phyloP scores from a whole-genome alignment of 2,797 vertebrate species.

The Ptychobarbus kaznakovi region DNA sequence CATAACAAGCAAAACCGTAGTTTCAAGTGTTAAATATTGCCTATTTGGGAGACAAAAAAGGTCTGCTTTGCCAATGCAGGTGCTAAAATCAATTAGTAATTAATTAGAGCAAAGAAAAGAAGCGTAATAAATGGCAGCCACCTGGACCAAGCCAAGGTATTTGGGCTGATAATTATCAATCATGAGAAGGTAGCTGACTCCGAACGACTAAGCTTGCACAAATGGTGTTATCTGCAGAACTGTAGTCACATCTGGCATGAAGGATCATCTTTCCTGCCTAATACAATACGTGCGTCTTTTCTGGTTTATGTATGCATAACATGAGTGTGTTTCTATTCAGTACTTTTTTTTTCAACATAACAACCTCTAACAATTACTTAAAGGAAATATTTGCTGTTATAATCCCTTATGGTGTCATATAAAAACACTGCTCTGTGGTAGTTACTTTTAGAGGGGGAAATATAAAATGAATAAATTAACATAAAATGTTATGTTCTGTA shows the following conservation, averaged over 20 bases:
- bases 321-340: background rate
- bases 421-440: background rate
- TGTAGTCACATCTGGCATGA: conserved; percentile 35
- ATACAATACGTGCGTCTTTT: background rate
- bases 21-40: conserved; percentile 51
- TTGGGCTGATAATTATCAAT: conserved; percentile 80
- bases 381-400: background rate
- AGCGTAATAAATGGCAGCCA: conserved; percentile 79
- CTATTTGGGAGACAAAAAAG: conserved; percentile 63
- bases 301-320: background rate
- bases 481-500: background rate
- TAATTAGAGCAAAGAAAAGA: conserved; percentile 74
- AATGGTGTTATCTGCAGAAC: conserved; percentile 42
- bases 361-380: conserved; percentile 16
- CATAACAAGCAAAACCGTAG: conserved; percentile 20
- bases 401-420: background rate
- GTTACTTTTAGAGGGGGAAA: conserved; percentile 8
- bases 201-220: conserved; percentile 34
- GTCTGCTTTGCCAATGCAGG: conserved; percentile 73
- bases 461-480: background rate
- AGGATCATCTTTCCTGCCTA: conserved; percentile 33
- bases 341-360: background rate
- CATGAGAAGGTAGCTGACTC: conserved; percentile 68
- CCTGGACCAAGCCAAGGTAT: conserved; percentile 76
- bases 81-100: conserved; percentile 83